Base-by-base conservation (phyloP, 2,113 vertebrate genomes). In the Sturnus vulgaris region DNA sequence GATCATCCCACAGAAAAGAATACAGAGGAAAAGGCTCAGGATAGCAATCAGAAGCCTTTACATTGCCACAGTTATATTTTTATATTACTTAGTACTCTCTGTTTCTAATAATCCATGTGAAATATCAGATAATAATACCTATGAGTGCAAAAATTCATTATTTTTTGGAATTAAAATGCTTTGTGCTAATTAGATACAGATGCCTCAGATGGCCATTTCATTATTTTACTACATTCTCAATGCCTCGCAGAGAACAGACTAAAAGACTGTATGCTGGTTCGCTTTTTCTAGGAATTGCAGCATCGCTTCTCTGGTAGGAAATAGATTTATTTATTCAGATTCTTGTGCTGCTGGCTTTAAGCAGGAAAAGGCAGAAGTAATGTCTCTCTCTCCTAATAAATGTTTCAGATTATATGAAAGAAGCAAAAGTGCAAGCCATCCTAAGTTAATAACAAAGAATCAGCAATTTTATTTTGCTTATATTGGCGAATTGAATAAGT, bases 401-500 rank as follows among this genome's bases (percentile, higher is more conserved):
- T 35, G 12, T 50, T 84, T 72, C 55, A 89, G 86, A 93, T 91
- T 91, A 80, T 1, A 2, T 75, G 59, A 91, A 82, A 86, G 61
- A 94, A 93, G n/a, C n/a, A 35, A 46, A 92, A 92, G 21, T 59
- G 24, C 73, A 92, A 82, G n/a, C 39, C 50, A 80, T 90, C 69
- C 92, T 88, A 92, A 72, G 69, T 66, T 88, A 93, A 89, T 64
- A 91, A 64, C 42, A 72, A 61, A 88, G 77, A 76, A 85, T 78
- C 70, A 95, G 40, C 70, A 81, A 92, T 97, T 92, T 92, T 93
- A 64, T 65, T 93, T 93, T 92, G 77, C 75, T 95, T 92, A 52
- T 87, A 69, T 89, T 61, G 64, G 80, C 80, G 91, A 88, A 97
- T 96, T 92, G 87, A 96, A 92, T 92, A 93, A 96, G 60, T 82